Base-by-base conservation (phyloP, 2,113 vertebrate genomes). In the Accipiter virgatus region DNA sequence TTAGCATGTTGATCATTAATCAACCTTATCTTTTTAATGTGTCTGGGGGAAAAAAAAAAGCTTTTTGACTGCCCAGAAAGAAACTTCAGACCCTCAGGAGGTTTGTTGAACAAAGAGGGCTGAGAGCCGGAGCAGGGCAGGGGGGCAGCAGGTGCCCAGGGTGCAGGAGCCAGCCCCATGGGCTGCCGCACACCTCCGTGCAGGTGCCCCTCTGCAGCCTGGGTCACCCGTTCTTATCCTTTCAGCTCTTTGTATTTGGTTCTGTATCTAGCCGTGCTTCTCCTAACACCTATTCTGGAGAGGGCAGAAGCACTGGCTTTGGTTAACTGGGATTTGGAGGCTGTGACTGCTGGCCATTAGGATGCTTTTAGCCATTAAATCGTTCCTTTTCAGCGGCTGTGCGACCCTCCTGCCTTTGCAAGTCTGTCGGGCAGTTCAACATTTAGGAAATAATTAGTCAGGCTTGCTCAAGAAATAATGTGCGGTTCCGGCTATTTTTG, bases 191-290 rank as follows among this genome's bases (percentile, higher is more conserved):
- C 40, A 25, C 25, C 63, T 74, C 48, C 3, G 1, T 16, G 29
- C 32, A 25, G 56, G 31, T 36, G 1, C 63, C 31, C 19, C 21
- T 13, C n/a, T 32, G 78, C 72, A 77, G 53, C 72, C 38, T 8
- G 36, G 75, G 36, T 20, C 32, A 9, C 23, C 45, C 9, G 0
- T 14, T 45, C 17, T 6, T 63, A 17, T 13, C 71, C 53, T 19
- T 15, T 5, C 43, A 43, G 50, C 62, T 32, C 1, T 9, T 7
- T n/a, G 12, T 55, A 2, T 38, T 52, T 11, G 7, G 7, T 52
- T 40, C 66, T 1, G 0, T 7, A 2, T 10, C 31, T 65, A 17
- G 40, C 6, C 7, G 0, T 3, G 3, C 32, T 88, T 42, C 52
- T 36, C 65, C 55, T 13, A 3, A 16, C 34, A 2, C 29, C 63